Evolutionary conservation across 2,888 invertebrate genomes (phyloP).

Genomic region (Sacculina carcini): DNA sequence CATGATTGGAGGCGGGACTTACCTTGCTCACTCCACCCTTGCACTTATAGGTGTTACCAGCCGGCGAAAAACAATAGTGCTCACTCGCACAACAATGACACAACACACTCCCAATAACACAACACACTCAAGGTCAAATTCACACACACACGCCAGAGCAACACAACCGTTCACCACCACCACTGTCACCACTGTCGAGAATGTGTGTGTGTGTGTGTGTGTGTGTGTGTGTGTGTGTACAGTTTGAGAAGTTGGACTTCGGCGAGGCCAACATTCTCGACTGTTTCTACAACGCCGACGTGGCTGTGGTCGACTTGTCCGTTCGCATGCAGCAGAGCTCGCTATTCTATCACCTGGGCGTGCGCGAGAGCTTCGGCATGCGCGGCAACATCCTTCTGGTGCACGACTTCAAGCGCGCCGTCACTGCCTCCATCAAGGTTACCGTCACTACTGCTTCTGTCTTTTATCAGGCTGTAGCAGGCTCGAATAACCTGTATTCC

Average conservation of each 20-base stretch:
- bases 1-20: no score
- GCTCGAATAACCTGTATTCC: no score
- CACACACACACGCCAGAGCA: no score
- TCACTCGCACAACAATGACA: no score
- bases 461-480: no score
- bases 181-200: no score
- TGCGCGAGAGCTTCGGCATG: slow-evolving; percentile 92
- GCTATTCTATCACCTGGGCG: slow-evolving; percentile 83
- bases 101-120: no score
- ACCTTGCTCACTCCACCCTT: no score
- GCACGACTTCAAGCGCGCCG: slow-evolving; percentile 66
- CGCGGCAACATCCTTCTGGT: slow-evolving; percentile 69
- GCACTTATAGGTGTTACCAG: no score
- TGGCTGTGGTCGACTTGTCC: slow-evolving; percentile 81
- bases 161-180: no score
- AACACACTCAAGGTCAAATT: no score
- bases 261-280: slow-evolving; percentile 85
- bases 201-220: background rate
- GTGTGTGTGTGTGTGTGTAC: slow-evolving; percentile 18
- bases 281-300: slow-evolving; percentile 93
- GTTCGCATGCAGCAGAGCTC: slow-evolving; percentile 74
- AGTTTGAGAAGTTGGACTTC: slow-evolving; percentile 93
- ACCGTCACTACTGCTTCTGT: slow-evolving; percentile 11
- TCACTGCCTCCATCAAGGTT: slow-evolving; percentile 66
- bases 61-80: no score